Evolutionary conservation across 2,113 vertebrate genomes (phyloP).

Genomic region (Archocentrus centrarchus): DNA sequence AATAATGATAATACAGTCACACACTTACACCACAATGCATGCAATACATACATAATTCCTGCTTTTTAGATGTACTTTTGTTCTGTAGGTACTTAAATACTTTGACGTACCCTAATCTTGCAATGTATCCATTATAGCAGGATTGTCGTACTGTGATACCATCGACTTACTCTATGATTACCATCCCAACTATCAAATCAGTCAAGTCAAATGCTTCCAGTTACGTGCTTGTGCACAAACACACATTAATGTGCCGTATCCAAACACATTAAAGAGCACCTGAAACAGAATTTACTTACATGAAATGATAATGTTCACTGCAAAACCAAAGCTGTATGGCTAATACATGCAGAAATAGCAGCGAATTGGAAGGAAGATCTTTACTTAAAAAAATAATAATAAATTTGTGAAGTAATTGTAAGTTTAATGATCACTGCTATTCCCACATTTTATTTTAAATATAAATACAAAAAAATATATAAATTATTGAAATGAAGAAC

Average conservation of each 20-base stretch:
- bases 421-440: not conserved
- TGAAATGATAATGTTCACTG: not conserved
- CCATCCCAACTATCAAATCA: not conserved
- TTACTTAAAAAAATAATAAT: not conserved
- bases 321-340: not conserved
- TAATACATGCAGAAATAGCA: not conserved
- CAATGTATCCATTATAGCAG: not conserved
- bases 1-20: no score
- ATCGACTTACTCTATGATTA: not conserved
- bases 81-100: not conserved
- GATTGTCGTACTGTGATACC: not conserved
- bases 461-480: accelerated
- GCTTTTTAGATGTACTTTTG: no score
- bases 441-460: not conserved
- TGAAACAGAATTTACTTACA: not conserved
- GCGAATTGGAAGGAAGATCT: not conserved
- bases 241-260: not conserved
- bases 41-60: no score
- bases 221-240: not conserved
- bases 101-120: not conserved
- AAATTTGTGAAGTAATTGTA: not conserved
- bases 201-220: not conserved
- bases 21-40: no score
- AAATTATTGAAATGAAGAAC: not conserved
- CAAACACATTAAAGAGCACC: not conserved